phyloP scores from a whole-genome alignment of 2,888 invertebrate species.

The Tipula confusa region DNA sequence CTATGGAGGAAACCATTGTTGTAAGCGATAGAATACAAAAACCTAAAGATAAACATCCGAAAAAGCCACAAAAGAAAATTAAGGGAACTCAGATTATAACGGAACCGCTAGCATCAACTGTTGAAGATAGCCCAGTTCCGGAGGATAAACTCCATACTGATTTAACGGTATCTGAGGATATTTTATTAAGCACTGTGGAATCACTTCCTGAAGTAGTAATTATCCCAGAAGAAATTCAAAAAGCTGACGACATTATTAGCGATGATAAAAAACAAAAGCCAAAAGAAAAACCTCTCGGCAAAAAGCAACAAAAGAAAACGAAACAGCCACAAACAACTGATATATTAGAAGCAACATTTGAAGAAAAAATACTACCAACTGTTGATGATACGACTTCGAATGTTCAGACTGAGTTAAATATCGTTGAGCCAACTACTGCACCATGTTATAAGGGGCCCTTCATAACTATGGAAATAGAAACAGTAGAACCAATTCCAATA shows the following conservation, averaged over 20 bases:
- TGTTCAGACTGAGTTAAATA: background rate
- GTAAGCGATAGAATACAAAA: background rate
- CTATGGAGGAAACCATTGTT: background rate
- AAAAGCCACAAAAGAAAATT: background rate
- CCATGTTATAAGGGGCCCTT: too few relatives aligned
- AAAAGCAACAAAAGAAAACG: background rate
- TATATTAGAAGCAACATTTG: background rate
- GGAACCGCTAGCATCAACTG: background rate
- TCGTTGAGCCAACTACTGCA: background rate
- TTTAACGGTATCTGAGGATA: background rate
- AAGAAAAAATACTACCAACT: background rate
- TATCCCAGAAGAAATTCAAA: background rate
- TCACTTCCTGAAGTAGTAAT: background rate
- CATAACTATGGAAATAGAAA: background rate
- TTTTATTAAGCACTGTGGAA: background rate
- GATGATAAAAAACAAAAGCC: background rate
- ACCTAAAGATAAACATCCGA: background rate
- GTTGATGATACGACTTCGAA: background rate
- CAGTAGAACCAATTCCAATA: background rate
- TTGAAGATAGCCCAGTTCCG: background rate
- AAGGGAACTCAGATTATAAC: background rate
- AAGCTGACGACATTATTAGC: background rate
- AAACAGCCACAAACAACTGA: background rate
- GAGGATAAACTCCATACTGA: constrained; percentile 5
- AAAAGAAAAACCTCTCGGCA: background rate